Conservation (phyloP, 2,888 invertebrate genomes). For the Diarsia rubi region DNA sequence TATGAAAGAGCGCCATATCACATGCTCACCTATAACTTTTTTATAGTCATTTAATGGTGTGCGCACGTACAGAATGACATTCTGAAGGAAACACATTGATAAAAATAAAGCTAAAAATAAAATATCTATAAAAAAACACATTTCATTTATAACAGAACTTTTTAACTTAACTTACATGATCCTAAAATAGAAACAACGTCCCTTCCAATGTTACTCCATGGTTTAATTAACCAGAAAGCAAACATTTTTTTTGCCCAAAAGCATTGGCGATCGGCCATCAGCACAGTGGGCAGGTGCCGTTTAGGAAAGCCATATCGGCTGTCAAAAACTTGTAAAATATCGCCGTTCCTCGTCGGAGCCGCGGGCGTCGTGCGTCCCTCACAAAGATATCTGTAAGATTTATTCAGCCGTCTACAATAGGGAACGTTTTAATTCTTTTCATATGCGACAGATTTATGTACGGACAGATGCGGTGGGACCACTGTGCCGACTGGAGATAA, state of each 20-base stretch:
- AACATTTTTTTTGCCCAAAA: constrained; percentile 40
- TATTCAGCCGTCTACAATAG: constrained; percentile 89
- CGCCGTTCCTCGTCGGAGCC: constrained; percentile 87
- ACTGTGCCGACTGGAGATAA: constrained; percentile 77
- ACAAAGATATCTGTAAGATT: constrained; percentile 90
- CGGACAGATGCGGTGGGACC: constrained; percentile 85
- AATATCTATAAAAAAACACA: constrained; percentile 10
- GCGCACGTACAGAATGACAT: constrained; percentile 41
- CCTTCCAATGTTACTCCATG: background rate
- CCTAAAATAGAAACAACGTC: background rate
- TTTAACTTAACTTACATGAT: background rate
- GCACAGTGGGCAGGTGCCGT: constrained; percentile 86
- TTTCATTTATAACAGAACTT: constrained; percentile 4
- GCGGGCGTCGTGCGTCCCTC: constrained; percentile 86
- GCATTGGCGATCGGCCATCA: constrained; percentile 67
- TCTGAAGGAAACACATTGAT: constrained; percentile 23
- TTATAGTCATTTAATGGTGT: constrained; percentile 53
- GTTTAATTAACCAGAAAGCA: constrained; percentile 51
- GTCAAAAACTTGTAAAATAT: constrained; percentile 94
- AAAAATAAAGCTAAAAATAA: constrained; percentile 21
- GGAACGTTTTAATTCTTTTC: constrained; percentile 91
- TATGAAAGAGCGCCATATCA: constrained; percentile 44
- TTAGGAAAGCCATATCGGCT: constrained; percentile 92
- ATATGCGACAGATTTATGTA: constrained; percentile 90
- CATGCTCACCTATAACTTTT: constrained; percentile 59